A percentile compares a stretch with the other conserved stretches of the same genome.
Evolutionary conservation across 1,140 invertebrate genomes (phyloP).

Genomic region (Caenorhabditis inopinata): DNA sequence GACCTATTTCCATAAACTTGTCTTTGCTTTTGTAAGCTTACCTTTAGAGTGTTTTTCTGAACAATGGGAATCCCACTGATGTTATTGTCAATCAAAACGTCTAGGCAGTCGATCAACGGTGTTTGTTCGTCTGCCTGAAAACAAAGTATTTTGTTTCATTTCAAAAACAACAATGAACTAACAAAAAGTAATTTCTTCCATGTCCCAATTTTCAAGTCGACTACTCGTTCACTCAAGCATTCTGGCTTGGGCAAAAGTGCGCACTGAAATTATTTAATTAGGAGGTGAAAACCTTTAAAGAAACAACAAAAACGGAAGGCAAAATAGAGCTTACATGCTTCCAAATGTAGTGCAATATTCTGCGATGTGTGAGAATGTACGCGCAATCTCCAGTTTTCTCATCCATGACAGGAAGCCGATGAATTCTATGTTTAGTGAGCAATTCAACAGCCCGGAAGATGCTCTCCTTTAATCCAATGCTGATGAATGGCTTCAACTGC

Average conservation of each 20-base stretch:
- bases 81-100: slow-evolving; percentile 26
- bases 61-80: slow-evolving; percentile 36
- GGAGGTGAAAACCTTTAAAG: background rate
- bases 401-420: slow-evolving; percentile 36
- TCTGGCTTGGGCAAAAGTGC: slow-evolving; percentile 18
- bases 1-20: background rate
- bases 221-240: slow-evolving; percentile 22
- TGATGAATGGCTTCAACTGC: slow-evolving; percentile 6
- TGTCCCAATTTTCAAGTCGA: slow-evolving; percentile 21
- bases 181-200: slow-evolving; percentile 26
- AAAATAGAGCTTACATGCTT: background rate
- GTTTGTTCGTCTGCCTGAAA: slow-evolving; percentile 26
- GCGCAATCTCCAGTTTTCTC: slow-evolving; percentile 14
- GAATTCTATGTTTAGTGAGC: slow-evolving; percentile 23
- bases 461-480: slow-evolving; percentile 4
- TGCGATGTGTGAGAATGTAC: slow-evolving; percentile 31
- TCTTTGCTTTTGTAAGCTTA: background rate
- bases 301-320: background rate
- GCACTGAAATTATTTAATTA: background rate
- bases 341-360: slow-evolving; percentile 31
- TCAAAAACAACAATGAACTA: background rate
- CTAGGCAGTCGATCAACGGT: slow-evolving; percentile 15
- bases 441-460: slow-evolving; percentile 7
- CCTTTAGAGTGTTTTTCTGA: background rate
- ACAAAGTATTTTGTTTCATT: background rate